Evolutionary conservation across 2,113 vertebrate genomes (phyloP).

Genomic region (pig (Sus scrofa)): DNA sequence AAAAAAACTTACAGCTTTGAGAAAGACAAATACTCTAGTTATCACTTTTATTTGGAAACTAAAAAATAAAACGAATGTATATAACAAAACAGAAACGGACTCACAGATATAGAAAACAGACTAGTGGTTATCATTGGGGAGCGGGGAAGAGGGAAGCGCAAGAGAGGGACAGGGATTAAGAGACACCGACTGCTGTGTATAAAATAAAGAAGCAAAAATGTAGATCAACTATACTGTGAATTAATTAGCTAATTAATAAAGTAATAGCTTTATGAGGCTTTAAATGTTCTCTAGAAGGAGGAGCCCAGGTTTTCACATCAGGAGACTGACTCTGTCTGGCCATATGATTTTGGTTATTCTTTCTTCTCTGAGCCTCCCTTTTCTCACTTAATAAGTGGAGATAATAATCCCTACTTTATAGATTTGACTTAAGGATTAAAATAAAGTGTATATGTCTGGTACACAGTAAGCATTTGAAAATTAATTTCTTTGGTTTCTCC

Average conservation of each 20-base stretch:
- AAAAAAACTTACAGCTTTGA: neutral
- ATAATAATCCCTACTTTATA: neutral
- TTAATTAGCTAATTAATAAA: neutral
- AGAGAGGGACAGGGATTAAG: neutral
- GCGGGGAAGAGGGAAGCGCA: neutral
- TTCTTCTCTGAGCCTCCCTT: constrained; percentile 27
- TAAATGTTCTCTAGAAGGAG: constrained; percentile 1
- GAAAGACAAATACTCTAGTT: neutral
- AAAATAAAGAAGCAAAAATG: neutral
- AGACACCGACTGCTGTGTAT: neutral
- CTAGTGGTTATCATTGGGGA: neutral
- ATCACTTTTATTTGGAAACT: neutral
- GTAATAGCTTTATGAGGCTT: neutral
- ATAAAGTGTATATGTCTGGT: constrained; percentile 2
- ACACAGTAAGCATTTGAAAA: neutral
- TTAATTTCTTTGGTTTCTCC: constrained; percentile 38
- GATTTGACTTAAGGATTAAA: constrained; percentile 29
- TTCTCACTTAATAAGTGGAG: constrained; percentile 26
- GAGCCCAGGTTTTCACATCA: neutral
- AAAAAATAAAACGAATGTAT: neutral
- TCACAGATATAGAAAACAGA: neutral
- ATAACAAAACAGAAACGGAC: neutral
- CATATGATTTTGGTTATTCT: neutral
- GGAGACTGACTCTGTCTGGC: neutral
- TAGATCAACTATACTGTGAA: neutral